Base-by-base conservation (phyloP, 2,113 vertebrate species). In the Phrynosoma platyrhinos region DNA sequence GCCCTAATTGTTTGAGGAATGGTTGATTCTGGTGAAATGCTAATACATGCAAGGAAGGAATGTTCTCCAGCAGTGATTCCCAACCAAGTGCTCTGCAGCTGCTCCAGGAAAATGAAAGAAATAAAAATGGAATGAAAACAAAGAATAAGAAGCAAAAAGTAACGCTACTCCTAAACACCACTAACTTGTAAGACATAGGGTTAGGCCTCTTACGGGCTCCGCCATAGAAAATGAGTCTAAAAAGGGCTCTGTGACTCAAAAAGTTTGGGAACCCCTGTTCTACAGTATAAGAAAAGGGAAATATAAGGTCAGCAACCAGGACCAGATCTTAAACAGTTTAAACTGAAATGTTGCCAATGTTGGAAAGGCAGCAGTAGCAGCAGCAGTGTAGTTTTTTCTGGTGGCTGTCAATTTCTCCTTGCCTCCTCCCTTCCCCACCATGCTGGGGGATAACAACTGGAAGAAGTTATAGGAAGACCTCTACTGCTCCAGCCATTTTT, bases 21-120 rank as follows among this genome's bases (percentile, higher is more conserved):
- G 16, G 88, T 66, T 30, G 40, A 75, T 71, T 89, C n/a, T 55
- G 78, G 80, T 81, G 0, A 66, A 68, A 75, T 1, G 4, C 71
- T 88, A 27, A 9, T 62, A 86, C 76, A 30, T 64, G 82, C 12
- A 25, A 42, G 16, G 86, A 89, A 66, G 62, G 62, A 62, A 84
- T 75, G 16, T 58, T 58, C 52, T 75, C n/a, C 77, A n/a, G 25
- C n/a, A n/a, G n/a, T n/a, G n/a, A n/a, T n/a, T n/a, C n/a, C n/a
- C n/a, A n/a, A n/a, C n/a, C n/a, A n/a, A n/a, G n/a, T n/a, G n/a
- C n/a, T n/a, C n/a, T n/a, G n/a, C n/a, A n/a, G n/a, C n/a, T n/a
- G n/a, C n/a, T n/a, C n/a, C n/a, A n/a, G n/a, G n/a, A n/a, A n/a
- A n/a, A n/a, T n/a, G n/a, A n/a, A n/a, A n/a, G n/a, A n/a, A n/a